These are phyloP conservation scores for Leptosomus discolor DNA, from an alignment of 2,113 vertebrate species.

Conservation along the genomic window DNA sequence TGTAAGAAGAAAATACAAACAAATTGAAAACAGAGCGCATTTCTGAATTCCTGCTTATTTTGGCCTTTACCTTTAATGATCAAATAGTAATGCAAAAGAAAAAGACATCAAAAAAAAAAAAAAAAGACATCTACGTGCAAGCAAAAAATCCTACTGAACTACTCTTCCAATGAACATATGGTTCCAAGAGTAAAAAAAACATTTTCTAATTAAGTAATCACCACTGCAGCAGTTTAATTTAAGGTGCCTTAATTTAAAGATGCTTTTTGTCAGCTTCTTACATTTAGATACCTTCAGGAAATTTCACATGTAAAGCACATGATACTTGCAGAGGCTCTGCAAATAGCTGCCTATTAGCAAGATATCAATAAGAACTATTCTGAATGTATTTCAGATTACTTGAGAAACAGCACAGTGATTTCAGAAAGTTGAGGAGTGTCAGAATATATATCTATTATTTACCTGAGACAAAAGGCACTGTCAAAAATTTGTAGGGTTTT, in stretches of 20 bases:
- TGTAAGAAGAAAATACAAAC: not conserved
- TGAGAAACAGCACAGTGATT: not conserved
- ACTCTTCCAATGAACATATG: not conserved
- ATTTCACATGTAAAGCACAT: not conserved
- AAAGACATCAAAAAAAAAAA: too few relatives aligned
- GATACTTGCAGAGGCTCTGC: not conserved
- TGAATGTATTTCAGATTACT: not conserved
- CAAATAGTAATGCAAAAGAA: not conserved
- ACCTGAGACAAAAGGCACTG: not conserved
- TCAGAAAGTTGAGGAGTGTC: not conserved
- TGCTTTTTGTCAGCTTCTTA: not conserved
- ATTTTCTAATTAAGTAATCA: not conserved
- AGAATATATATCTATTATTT: not conserved
- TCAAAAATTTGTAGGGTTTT: not conserved
- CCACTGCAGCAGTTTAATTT: not conserved
- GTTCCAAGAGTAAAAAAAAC: not conserved
- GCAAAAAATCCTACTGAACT: not conserved
- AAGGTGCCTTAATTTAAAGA: not conserved
- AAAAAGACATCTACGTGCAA: not conserved
- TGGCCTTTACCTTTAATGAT: not conserved
- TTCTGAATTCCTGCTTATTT: not conserved
- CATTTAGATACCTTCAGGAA: not conserved
- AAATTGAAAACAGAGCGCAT: not conserved
- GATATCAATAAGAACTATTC: not conserved
- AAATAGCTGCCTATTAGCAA: not conserved